Conservation (phyloP, 64 coral and sea anemone genomes). For the Stichodactyla helianthus region DNA sequence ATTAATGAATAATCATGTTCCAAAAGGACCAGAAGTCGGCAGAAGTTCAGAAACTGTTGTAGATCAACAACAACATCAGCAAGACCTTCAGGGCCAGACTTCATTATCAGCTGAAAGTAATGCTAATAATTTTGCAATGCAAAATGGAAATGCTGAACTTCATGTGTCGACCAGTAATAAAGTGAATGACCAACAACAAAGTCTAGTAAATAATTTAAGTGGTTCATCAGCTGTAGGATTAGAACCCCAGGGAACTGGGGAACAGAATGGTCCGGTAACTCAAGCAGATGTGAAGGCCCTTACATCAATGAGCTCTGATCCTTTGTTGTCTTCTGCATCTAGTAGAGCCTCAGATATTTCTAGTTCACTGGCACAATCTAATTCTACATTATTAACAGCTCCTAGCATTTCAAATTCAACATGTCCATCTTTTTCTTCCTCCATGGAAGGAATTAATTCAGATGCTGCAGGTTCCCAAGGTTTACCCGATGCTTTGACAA, state of each 20-base stretch:
- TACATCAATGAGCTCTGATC: constrained; percentile 8
- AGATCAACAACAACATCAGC: background rate
- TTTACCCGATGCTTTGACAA: background rate
- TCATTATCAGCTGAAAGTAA: background rate
- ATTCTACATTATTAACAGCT: constrained; percentile 4
- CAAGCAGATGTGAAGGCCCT: background rate
- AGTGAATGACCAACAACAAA: background rate
- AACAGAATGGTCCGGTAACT: background rate
- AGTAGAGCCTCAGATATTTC: constrained; percentile 2
- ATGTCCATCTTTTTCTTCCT: background rate
- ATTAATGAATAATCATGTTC: constrained; percentile 25
- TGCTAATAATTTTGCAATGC: background rate
- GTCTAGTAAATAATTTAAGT: constrained; percentile 4
- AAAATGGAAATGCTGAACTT: background rate
- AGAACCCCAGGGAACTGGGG: background rate
- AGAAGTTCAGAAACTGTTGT: background rate
- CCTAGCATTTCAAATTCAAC: constrained; percentile 19
- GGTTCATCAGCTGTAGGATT: background rate
- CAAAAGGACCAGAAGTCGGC: background rate
- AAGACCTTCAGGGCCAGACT: background rate
- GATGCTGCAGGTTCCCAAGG: background rate
- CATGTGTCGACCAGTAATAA: background rate
- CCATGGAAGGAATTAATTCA: background rate
- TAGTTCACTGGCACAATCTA: constrained; percentile 9
- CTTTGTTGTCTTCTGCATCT: background rate